Percentiles rank a stretch among this genome's conserved stretches.
Conservation (phyloP, 2,113 vertebrate species). For the Pycnonotus jocosus region DNA sequence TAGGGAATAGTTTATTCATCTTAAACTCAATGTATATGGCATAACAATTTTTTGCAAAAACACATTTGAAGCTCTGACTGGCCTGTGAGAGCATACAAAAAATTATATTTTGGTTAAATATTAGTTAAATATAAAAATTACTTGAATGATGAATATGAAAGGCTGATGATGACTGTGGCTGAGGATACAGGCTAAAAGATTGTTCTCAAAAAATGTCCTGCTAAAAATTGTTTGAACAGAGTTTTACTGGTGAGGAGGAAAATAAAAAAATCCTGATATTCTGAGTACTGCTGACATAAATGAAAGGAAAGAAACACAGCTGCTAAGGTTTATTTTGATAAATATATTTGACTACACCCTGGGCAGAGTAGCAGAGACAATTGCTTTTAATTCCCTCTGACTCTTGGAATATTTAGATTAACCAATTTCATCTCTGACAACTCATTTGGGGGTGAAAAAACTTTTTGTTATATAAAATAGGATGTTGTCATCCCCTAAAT, state of each 20-base stretch:
- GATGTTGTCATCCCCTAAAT: background rate
- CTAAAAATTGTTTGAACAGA: background rate
- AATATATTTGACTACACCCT: background rate
- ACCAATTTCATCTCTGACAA: background rate
- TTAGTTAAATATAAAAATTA: background rate
- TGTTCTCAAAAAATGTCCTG: background rate
- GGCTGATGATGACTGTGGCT: background rate
- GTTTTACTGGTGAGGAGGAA: background rate
- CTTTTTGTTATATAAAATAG: background rate
- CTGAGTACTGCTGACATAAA: background rate
- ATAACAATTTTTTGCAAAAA: background rate
- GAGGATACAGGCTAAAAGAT: background rate
- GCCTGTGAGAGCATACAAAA: background rate
- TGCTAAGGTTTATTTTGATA: background rate
- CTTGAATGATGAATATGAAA: background rate
- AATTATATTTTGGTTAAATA: background rate
- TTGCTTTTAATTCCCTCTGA: background rate
- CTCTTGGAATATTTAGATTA: background rate
- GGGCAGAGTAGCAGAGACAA: background rate
- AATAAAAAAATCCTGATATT: background rate
- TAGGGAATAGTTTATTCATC: background rate
- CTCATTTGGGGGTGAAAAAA: background rate
- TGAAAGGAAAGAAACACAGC: background rate
- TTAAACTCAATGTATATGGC: background rate
- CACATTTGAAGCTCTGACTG: background rate